Evolutionary conservation across 2,888 invertebrate species (phyloP).

Genomic region (Leistus spinibarbis): DNA sequence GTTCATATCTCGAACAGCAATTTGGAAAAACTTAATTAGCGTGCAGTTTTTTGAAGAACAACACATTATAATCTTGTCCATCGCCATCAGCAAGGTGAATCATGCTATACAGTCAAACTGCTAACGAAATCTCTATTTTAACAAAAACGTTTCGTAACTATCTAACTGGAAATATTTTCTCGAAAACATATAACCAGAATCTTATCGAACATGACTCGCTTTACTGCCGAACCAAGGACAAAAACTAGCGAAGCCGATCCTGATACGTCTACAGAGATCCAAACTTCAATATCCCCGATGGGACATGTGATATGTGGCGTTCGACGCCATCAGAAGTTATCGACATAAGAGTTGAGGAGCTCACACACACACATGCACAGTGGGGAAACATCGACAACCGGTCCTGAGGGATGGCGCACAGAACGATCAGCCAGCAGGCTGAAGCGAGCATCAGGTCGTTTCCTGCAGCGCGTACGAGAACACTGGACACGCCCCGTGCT

Average conservation of each 20-base stretch:
- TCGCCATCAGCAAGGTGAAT: too few relatives aligned
- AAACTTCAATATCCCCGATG: conserved; percentile 2
- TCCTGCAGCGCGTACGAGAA: background rate
- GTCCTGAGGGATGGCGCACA: background rate
- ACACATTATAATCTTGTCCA: too few relatives aligned
- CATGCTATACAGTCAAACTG: too few relatives aligned
- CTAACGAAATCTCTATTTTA: too few relatives aligned
- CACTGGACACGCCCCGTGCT: conserved; percentile 1
- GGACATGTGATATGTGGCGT: conserved; percentile 8
- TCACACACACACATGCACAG: background rate
- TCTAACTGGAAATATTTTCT: too few relatives aligned
- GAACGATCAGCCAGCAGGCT: background rate
- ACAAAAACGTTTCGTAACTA: too few relatives aligned
- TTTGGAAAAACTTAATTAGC: too few relatives aligned
- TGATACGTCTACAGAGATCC: background rate
- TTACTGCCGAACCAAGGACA: background rate
- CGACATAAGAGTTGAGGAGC: background rate
- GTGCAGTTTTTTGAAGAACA: too few relatives aligned
- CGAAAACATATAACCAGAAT: too few relatives aligned
- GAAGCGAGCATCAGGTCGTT: background rate
- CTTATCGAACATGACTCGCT: too few relatives aligned
- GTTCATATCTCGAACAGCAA: too few relatives aligned
- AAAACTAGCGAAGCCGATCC: background rate
- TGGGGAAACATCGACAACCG: conserved; percentile 2
- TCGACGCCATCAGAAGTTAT: conserved; percentile 10